Evolutionary conservation across 1,140 invertebrate genomes (phyloP), one percentile per base, ranked within the genome.

Genomic region (Teleopsis dalmanni): DNA sequence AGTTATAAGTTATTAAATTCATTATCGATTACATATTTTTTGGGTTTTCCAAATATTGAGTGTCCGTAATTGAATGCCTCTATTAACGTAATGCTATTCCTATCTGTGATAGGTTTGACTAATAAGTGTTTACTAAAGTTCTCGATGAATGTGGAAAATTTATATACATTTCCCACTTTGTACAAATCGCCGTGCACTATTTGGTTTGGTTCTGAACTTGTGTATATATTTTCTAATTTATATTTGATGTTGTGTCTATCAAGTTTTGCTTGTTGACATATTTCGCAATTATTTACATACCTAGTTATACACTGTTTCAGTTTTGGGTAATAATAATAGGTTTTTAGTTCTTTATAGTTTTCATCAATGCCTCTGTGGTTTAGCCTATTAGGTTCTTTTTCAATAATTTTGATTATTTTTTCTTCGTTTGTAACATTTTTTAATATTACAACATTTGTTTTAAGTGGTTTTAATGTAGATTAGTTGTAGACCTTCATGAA

Each of bases 241-340:
- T 19, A 19, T 37, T 37, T 37, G 18, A 19, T 21, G 18, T 18
- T 21, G 22, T 21, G 18, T 37, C 35, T 37, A 37, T 37, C 35
- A 37, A 19, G 35, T 37, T 37, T 37, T 37, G 35, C 35, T 37
- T 16, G 22, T 37, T 37, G 35, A 37, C 35, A 37, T 37, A 37
- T 21, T 37, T 37, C 18, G 7, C 35, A 37, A 37, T 37, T 37
- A 37, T 37, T 37, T 37, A 37, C 22, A 37, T 19, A 37, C 4
- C 35, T 37, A 10, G 35, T 37, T 19, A 37, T 37, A 19, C 18
- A 18, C 22, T 37, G 35, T 37, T 37, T 37, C 22, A 37, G 22
- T 37, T 37, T 37, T 9, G 35, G 35, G 22, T 19, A 19, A 18
- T 37, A 37, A 5, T 19, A 11, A 19, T 37, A 19, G 7, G 18